phyloP scores from a whole-genome alignment of 2,113 vertebrate species.

The Kobus ellipsiprymnus region DNA sequence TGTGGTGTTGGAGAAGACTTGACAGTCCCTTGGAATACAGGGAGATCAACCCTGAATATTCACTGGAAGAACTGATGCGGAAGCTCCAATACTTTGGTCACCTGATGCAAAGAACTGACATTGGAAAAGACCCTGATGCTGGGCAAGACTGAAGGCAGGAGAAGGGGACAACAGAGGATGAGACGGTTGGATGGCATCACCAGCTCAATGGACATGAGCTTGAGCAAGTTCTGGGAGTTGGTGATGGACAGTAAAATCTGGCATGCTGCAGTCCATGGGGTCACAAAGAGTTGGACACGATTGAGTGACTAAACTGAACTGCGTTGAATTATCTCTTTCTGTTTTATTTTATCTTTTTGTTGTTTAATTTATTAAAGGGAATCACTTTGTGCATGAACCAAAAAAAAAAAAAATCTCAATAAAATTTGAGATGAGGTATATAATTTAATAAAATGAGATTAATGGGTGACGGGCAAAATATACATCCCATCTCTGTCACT shows the following conservation, averaged over 20 bases:
- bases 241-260: neutral
- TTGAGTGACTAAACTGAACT: neutral
- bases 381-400: neutral
- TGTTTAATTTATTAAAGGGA: neutral
- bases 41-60: neutral
- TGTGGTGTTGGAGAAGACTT: neutral
- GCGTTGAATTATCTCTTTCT: neutral
- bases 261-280: neutral
- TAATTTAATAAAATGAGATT: constrained; percentile 10
- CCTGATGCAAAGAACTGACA: neutral
- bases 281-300: neutral
- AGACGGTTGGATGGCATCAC: neutral
- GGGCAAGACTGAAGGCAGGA: neutral
- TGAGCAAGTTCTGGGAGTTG: neutral
- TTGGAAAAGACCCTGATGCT: neutral
- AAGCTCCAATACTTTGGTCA: neutral
- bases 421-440: neutral
- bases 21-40: neutral
- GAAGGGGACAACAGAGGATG: neutral
- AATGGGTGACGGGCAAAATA: neutral
- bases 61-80: neutral
- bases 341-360: neutral
- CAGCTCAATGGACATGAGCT: neutral
- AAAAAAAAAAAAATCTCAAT: neutral
- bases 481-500: neutral